These are phyloP conservation scores for Lates japonicus DNA, from an alignment of 2,797 vertebrate genomes.

Conservation along the genomic window DNA sequence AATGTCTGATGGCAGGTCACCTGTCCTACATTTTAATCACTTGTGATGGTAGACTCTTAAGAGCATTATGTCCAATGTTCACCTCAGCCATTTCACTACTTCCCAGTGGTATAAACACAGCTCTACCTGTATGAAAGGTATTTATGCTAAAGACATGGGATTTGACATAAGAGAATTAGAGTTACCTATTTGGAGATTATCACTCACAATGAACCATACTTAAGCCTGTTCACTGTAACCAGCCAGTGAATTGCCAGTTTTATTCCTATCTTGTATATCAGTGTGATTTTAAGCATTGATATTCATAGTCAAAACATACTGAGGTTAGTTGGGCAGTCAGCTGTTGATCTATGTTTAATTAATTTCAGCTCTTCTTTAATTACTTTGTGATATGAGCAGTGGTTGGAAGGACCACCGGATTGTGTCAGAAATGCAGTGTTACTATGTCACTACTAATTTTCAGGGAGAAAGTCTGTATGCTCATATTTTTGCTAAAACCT, in stretches of 20 bases:
- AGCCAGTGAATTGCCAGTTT: background rate
- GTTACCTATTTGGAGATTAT: background rate
- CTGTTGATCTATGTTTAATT: background rate
- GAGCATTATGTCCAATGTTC: background rate
- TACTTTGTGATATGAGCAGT: no score
- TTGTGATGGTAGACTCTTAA: background rate
- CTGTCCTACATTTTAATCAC: slow-evolving; percentile 25
- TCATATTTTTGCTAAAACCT: no score
- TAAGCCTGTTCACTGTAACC: background rate
- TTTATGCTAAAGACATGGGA: background rate
- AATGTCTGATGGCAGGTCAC: slow-evolving; percentile 26
- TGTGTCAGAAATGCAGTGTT: no score
- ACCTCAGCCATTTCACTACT: slow-evolving; percentile 39
- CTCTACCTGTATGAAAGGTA: background rate
- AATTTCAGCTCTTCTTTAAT: no score
- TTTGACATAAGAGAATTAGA: background rate
- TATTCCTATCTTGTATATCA: background rate
- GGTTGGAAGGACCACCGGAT: no score
- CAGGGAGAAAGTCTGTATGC: no score
- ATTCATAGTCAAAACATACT: background rate
- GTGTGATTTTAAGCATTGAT: background rate
- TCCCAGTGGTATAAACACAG: background rate
- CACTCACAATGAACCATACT: background rate
- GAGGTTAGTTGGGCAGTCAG: background rate
- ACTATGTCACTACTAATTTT: no score